Evolutionary conservation across 2,888 invertebrate genomes (phyloP).

Genomic region (Eucera pruinosa): DNA sequence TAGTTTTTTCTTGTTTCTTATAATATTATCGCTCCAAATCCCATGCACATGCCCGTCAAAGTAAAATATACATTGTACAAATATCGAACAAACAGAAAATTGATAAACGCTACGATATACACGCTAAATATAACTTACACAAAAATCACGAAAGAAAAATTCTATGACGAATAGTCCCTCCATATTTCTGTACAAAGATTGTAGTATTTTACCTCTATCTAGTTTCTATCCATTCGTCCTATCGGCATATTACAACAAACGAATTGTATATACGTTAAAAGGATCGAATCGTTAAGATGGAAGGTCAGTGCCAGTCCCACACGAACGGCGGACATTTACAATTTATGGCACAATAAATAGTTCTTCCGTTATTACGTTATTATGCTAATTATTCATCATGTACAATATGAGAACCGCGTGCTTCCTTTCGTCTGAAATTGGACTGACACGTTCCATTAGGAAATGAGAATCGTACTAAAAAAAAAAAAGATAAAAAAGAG

Average conservation of each 20-base stretch:
- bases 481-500: conserved; percentile 4
- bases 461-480: conserved; percentile 39
- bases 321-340: conserved; percentile 59
- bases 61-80: conserved; percentile 30
- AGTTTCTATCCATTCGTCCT: conserved; percentile 54
- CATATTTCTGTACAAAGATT: conserved; percentile 66
- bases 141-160: conserved; percentile 1
- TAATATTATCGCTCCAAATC: conserved; percentile 20
- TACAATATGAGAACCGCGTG: conserved; percentile 62
- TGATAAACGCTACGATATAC: conserved; percentile 12
- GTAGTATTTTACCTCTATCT: conserved; percentile 54
- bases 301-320: conserved; percentile 62
- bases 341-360: conserved; percentile 78
- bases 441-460: conserved; percentile 52
- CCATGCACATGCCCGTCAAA: conserved; percentile 29
- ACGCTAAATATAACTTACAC: conserved; percentile 32
- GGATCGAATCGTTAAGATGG: conserved; percentile 49
- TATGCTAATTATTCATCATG: conserved; percentile 64
- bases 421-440: conserved; percentile 54
- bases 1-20: not conserved
- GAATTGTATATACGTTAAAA: conserved; percentile 31
- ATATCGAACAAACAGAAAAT: conserved; percentile 7
- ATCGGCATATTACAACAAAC: conserved; percentile 42
- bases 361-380: conserved; percentile 60
- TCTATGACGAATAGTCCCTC: conserved; percentile 55